Conservation (phyloP, 1,140 invertebrate genomes). For the Bombus confusus region DNA sequence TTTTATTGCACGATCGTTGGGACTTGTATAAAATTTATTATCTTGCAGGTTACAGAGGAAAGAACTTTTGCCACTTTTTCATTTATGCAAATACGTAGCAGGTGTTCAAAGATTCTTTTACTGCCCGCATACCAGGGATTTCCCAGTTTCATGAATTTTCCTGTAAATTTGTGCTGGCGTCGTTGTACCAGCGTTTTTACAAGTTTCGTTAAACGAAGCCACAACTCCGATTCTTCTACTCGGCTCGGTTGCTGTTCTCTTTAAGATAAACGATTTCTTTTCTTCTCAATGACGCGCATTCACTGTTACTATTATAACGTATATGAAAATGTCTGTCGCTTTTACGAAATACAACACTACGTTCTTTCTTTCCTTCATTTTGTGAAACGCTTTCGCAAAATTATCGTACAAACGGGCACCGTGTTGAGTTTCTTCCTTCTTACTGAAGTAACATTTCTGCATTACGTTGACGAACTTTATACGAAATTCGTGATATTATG, state of each 20-base stretch:
- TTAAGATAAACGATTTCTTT: not conserved
- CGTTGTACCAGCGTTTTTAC: slow-evolving; percentile 19
- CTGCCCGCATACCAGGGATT: slow-evolving; percentile 29
- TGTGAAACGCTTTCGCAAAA: not conserved
- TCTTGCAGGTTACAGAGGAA: slow-evolving; percentile 5
- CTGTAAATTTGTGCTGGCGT: slow-evolving; percentile 40
- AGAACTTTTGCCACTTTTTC: slow-evolving; percentile 40
- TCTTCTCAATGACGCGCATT: not conserved
- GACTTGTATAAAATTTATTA: slow-evolving; percentile 36
- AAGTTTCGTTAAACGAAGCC: slow-evolving; percentile 15
- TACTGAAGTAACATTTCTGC: no score
- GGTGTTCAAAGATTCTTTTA: slow-evolving; percentile 53
- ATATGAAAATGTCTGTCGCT: not conserved
- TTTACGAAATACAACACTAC: not conserved
- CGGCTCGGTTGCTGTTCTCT: not conserved
- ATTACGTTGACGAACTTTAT: not conserved
- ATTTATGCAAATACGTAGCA: slow-evolving; percentile 52
- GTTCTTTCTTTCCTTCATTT: not conserved
- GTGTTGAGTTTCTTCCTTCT: not conserved
- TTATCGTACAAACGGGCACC: not conserved
- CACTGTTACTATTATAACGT: not conserved
- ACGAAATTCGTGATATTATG: not conserved
- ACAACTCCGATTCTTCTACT: not conserved
- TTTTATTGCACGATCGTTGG: slow-evolving; percentile 7
- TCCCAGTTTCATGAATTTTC: slow-evolving; percentile 41